Evolutionary conservation across 1,140 invertebrate genomes (phyloP).

Genomic region (Yoshiicerus persimilis): DNA sequence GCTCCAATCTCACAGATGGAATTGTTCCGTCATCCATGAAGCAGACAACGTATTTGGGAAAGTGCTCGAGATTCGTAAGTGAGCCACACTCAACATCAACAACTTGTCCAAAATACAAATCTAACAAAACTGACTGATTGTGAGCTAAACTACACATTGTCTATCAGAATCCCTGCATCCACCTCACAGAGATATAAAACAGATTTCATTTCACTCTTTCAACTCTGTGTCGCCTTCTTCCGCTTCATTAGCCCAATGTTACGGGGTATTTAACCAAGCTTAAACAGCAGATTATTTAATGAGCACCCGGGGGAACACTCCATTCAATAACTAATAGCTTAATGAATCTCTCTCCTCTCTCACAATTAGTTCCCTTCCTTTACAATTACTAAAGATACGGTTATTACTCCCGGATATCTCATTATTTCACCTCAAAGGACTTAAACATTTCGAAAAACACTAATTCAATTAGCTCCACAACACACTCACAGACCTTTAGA

Average conservation of each 20-base stretch:
- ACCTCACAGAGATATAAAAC: background rate
- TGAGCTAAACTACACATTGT: background rate
- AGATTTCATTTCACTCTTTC: background rate
- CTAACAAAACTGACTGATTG: background rate
- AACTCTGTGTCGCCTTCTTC: background rate
- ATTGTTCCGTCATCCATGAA: slow-evolving; percentile 70
- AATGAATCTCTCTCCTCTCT: background rate
- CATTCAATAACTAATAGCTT: background rate
- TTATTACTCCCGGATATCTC: background rate
- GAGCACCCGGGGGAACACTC: background rate
- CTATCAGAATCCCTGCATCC: too few relatives aligned
- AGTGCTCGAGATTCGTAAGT: slow-evolving; percentile 57
- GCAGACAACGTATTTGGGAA: slow-evolving; percentile 76
- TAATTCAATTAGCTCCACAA: background rate
- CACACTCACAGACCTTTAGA: background rate
- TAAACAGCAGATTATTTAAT: slow-evolving; percentile 11
- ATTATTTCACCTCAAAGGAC: background rate
- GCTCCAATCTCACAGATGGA: slow-evolving; percentile 84
- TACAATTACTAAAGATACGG: background rate
- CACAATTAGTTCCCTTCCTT: background rate
- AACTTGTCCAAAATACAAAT: background rate
- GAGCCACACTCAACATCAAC: background rate
- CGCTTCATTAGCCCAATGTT: slow-evolving; percentile 7
- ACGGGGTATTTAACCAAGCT: slow-evolving; percentile 6
- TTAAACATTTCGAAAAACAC: background rate